Evolutionary conservation across 1,140 invertebrate genomes (phyloP).

Genomic region (Stratiolaelaps scimitus): DNA sequence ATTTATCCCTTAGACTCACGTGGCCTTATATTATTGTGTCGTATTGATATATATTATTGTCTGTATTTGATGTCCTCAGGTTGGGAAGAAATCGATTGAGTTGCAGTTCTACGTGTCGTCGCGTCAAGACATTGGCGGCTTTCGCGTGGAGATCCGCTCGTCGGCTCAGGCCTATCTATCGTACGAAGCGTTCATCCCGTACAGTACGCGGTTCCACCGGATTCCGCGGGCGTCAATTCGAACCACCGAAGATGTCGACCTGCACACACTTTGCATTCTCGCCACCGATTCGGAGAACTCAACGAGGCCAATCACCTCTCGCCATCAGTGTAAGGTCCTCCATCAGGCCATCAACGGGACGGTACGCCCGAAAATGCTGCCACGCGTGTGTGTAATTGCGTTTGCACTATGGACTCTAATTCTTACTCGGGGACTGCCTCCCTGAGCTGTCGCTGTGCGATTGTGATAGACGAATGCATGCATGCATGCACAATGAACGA

Average conservation of each 20-base stretch:
- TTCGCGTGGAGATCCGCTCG: constrained; percentile 18
- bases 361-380: background rate
- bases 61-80: constrained; percentile 1
- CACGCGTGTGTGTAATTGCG: too few species aligned
- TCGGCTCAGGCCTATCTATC: background rate
- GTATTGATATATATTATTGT: background rate
- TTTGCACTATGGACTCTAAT: too few species aligned
- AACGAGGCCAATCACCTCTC: background rate
- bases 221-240: background rate
- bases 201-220: background rate
- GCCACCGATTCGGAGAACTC: constrained; percentile 11
- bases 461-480: too few species aligned
- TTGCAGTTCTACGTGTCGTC: constrained; percentile 24
- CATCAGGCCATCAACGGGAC: background rate
- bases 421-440: too few species aligned
- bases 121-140: constrained; percentile 16
- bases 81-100: background rate
- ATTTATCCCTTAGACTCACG: too few species aligned
- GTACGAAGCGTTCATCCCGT: constrained; percentile 14
- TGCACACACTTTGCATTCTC: constrained; percentile 6
- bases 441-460: too few species aligned
- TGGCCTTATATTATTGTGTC: background rate
- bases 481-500: too few species aligned
- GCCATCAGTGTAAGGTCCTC: background rate
- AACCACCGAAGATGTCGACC: background rate